These are phyloP conservation scores for Arnoldichthys spilopterus DNA, from an alignment of 2,797 vertebrate species.

Conservation along the genomic window DNA sequence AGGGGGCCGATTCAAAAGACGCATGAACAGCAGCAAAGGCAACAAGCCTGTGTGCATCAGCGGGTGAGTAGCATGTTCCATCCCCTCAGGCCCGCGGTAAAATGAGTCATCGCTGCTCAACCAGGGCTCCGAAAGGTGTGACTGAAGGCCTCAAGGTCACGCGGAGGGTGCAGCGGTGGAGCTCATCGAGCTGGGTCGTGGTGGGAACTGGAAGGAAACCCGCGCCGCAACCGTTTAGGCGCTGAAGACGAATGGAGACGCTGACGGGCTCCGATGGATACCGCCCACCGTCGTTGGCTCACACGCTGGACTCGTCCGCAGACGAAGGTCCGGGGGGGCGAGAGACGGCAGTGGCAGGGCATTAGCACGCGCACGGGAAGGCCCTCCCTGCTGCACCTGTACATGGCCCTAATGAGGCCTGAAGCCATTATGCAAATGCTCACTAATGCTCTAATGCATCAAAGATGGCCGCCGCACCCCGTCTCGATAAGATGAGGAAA, in stretches of 20 bases:
- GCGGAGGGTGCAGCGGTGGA: background rate
- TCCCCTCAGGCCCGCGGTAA: background rate
- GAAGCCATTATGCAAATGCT: constrained; percentile 76
- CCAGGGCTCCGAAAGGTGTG: background rate
- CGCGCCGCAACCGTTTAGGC: background rate
- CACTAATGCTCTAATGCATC: constrained; percentile 67
- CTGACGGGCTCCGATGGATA: constrained; percentile 46
- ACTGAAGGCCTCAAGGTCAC: background rate
- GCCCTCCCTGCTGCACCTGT: constrained; percentile 53
- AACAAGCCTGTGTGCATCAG: background rate
- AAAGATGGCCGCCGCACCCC: constrained; percentile 35
- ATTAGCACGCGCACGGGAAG: constrained; percentile 19
- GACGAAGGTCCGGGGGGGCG: constrained; percentile 62
- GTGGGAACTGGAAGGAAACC: background rate
- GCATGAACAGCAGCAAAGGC: background rate
- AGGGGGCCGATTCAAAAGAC: background rate
- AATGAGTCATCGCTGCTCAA: background rate
- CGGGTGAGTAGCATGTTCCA: constrained; percentile 1
- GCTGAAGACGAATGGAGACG: background rate
- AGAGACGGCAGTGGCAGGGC: constrained; percentile 10
- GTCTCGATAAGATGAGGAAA: constrained; percentile 18
- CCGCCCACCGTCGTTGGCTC: background rate
- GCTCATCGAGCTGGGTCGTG: no score
- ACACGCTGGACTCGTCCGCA: constrained; percentile 22
- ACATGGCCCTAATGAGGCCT: constrained; percentile 69